A percentile compares a stretch with the other conserved stretches of the same genome.
Evolutionary conservation across 1,140 invertebrate species (phyloP).

Genomic region (Sinella curviseta): DNA sequence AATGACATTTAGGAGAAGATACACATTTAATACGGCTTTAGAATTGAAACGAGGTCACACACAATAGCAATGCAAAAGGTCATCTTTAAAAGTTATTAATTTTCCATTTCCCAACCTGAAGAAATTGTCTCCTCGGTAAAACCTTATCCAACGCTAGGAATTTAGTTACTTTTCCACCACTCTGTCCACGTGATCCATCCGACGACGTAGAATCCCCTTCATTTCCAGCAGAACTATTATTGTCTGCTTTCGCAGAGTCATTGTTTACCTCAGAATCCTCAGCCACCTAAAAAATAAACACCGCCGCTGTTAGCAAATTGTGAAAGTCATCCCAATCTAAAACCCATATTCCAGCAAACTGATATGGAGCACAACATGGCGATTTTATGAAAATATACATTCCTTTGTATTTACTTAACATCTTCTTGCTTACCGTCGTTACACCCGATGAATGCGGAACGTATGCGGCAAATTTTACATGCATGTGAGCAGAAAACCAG

Average conservation of each 20-base stretch:
- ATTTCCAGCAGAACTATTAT: constrained; percentile 15
- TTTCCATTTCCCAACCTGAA: constrained; percentile 64
- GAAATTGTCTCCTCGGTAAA: constrained; percentile 79
- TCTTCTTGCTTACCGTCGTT: not conserved
- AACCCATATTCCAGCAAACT: too few species aligned
- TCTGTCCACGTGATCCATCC: constrained; percentile 28
- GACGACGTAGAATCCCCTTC: constrained; percentile 15
- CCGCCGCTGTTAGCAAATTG: too few species aligned
- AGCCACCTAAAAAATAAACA: too few species aligned
- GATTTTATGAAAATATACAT: not conserved
- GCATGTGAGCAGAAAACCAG: constrained; percentile 97
- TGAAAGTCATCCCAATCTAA: too few species aligned
- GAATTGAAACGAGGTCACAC: too few species aligned
- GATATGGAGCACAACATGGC: too few species aligned
- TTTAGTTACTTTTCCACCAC: constrained; percentile 65
- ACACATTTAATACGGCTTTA: not conserved
- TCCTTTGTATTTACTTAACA: not conserved
- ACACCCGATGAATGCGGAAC: constrained; percentile 65
- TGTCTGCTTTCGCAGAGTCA: too few species aligned
- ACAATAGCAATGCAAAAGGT: too few species aligned
- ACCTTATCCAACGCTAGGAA: constrained; percentile 97
- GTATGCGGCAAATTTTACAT: constrained; percentile 90
- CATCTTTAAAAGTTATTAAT: not conserved
- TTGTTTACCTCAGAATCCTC: too few species aligned
- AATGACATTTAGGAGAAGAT: constrained; percentile 1